A percentile compares a stretch with the other conserved stretches of the same genome.
Conservation (phyloP, 2,113 vertebrate genomes). For the Actinemys pallida region DNA sequence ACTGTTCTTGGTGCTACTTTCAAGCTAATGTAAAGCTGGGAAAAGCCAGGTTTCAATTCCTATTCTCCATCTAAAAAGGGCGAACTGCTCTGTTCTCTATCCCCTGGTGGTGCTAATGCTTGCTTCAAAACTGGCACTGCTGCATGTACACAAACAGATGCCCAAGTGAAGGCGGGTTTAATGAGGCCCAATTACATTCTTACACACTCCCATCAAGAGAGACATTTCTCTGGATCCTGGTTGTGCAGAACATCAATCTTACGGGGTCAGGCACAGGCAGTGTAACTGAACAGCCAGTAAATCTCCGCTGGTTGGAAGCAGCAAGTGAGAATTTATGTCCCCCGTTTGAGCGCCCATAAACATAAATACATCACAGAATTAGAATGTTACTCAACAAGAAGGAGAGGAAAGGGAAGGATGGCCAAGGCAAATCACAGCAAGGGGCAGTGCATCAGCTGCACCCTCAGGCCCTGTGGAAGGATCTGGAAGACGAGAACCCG, state of each 20-base stretch:
- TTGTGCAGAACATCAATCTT: background rate
- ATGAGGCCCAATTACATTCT: background rate
- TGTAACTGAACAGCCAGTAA: background rate
- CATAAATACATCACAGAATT: background rate
- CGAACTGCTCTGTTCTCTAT: background rate
- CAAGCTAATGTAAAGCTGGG: background rate
- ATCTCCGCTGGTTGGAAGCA: background rate
- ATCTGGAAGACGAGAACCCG: background rate
- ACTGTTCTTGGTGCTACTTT: background rate
- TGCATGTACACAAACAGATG: background rate
- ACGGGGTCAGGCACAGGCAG: background rate
- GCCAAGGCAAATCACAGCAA: background rate
- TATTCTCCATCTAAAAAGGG: background rate
- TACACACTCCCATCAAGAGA: background rate
- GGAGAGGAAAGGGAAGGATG: background rate
- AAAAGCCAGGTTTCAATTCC: background rate
- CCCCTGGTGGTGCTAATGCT: background rate
- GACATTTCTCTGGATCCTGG: background rate
- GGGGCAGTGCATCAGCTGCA: background rate
- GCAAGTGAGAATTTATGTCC: background rate
- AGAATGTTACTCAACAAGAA: background rate
- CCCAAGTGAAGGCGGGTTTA: background rate
- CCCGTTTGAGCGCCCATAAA: background rate
- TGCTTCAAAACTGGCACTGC: background rate
- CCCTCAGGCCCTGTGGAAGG: background rate